Evolutionary conservation across 2,113 vertebrate genomes (phyloP), one percentile per base, ranked within the genome.

Genomic region (Naja naja): DNA sequence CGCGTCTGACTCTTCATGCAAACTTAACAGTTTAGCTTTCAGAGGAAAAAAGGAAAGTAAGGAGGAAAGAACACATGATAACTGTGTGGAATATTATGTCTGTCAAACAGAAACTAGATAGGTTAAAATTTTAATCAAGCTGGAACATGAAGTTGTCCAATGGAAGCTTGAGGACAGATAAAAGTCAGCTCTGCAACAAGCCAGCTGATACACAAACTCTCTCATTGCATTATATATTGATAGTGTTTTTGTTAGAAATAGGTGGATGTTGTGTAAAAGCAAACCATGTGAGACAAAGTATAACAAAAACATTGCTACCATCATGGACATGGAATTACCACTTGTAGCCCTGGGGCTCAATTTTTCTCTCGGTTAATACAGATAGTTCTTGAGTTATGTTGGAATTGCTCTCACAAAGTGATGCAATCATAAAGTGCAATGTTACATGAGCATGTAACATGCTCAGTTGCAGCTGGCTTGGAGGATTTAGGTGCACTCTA

Each of bases 391-490:
- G 30, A 4, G 4, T n/a, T 69, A n/a, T 30, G 27, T n/a, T 69
- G 64, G 30, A 69, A n/a, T 69, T 69, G 12, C 30, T 69, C 4
- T 69, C 64, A 69, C 60, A n/a, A 14, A n/a, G 30, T 69, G 12
- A 69, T 5, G 64, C 30, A 69, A 4, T 69, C 30, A 69, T 69
- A n/a, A 69, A 69, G 30, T 16, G 30, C 4, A 16, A 69, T 5
- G 12, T n/a, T 30, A 69, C 64, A n/a, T 16, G 12, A n/a, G 1
- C 0, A 5, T 1, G n/a, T n/a, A n/a, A n/a, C n/a, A n/a, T n/a
- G n/a, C n/a, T n/a, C n/a, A n/a, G n/a, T n/a, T n/a, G n/a, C n/a
- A n/a, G n/a, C n/a, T n/a, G n/a, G n/a, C n/a, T n/a, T n/a, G n/a
- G n/a, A n/a, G n/a, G n/a, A n/a, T n/a, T n/a, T n/a, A n/a, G n/a